Percentiles rank a stretch among this genome's conserved stretches.
Conservation (phyloP, 2,797 vertebrate genomes). For the Geotrypetes seraphini region DNA sequence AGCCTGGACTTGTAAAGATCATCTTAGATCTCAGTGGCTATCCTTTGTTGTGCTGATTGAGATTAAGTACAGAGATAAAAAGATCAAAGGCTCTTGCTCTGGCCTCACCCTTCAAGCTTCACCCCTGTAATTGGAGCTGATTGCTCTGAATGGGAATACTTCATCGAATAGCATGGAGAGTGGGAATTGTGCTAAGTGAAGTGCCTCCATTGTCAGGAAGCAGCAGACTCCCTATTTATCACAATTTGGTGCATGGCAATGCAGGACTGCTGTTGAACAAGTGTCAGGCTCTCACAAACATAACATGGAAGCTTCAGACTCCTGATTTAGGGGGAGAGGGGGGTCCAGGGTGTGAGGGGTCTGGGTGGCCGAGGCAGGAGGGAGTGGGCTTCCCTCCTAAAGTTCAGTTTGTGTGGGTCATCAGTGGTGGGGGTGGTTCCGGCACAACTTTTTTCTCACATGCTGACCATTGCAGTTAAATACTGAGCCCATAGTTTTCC, state of each 20-base stretch:
- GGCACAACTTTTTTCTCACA: too few relatives aligned
- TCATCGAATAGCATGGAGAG: not conserved
- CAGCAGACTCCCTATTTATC: not conserved
- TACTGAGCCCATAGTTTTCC: too few relatives aligned
- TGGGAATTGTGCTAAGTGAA: not conserved
- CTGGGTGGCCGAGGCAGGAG: too few relatives aligned
- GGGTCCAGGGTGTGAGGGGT: too few relatives aligned
- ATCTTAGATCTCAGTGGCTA: not conserved
- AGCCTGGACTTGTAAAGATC: conserved; percentile 4
- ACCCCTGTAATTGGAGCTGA: conserved; percentile 7
- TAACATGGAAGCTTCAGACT: not conserved
- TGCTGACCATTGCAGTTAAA: too few relatives aligned
- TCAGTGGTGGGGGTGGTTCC: too few relatives aligned
- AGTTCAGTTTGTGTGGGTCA: too few relatives aligned
- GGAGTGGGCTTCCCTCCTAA: too few relatives aligned
- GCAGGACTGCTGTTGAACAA: not conserved
- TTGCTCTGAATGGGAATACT: conserved; percentile 1
- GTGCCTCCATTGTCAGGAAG: not conserved
- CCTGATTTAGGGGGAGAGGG: too few relatives aligned
- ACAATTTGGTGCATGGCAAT: not conserved
- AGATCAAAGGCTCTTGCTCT: conserved; percentile 8
- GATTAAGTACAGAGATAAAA: conserved; percentile 8
- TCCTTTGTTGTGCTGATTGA: conserved; percentile 9
- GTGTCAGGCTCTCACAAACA: not conserved
- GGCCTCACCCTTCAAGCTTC: conserved; percentile 2